Evolutionary conservation across 2,797 vertebrate species (phyloP).

Genomic region (Mastacembelus armatus): DNA sequence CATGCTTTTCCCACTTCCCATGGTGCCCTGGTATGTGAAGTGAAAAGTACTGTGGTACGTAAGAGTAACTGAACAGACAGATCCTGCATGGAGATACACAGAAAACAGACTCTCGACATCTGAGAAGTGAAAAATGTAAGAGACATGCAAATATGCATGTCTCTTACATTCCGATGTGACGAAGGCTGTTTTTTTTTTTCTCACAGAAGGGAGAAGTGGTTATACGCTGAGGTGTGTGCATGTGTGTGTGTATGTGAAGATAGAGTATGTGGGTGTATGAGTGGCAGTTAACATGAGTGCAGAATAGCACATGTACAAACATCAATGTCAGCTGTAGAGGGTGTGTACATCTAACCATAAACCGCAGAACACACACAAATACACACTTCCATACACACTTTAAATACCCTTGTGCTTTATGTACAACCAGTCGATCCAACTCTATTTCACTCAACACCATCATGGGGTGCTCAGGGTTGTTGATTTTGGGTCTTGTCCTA

Average conservation of each 20-base stretch:
- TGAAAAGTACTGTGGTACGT: no score
- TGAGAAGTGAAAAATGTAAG: slow-evolving; percentile 18
- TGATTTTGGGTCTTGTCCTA: slow-evolving; percentile 76
- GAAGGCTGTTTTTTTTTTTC: not conserved
- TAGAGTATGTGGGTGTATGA: slow-evolving; percentile 10
- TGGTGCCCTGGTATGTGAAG: slow-evolving; percentile 29
- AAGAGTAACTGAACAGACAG: slow-evolving; percentile 47
- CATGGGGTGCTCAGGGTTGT: slow-evolving; percentile 76
- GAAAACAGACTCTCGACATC: slow-evolving; percentile 15
- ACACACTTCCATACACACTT: slow-evolving; percentile 49
- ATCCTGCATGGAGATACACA: slow-evolving; percentile 16
- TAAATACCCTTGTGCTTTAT: slow-evolving; percentile 54
- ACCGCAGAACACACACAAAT: slow-evolving; percentile 62
- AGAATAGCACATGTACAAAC: slow-evolving; percentile 2
- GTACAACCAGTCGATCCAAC: slow-evolving; percentile 35
- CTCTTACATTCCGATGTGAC: not conserved
- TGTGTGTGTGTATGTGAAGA: not conserved
- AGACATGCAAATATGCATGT: slow-evolving; percentile 12
- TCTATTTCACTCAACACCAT: slow-evolving; percentile 65
- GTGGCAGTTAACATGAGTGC: slow-evolving; percentile 23
- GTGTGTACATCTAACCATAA: slow-evolving; percentile 68
- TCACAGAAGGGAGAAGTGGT: slow-evolving; percentile 31
- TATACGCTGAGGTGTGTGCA: not conserved
- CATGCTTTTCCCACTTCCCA: slow-evolving; percentile 45
- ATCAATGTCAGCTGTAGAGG: slow-evolving; percentile 59